These are phyloP conservation scores for Piaya cayana DNA, from an alignment of 2,113 vertebrate species.

Conservation along the genomic window DNA sequence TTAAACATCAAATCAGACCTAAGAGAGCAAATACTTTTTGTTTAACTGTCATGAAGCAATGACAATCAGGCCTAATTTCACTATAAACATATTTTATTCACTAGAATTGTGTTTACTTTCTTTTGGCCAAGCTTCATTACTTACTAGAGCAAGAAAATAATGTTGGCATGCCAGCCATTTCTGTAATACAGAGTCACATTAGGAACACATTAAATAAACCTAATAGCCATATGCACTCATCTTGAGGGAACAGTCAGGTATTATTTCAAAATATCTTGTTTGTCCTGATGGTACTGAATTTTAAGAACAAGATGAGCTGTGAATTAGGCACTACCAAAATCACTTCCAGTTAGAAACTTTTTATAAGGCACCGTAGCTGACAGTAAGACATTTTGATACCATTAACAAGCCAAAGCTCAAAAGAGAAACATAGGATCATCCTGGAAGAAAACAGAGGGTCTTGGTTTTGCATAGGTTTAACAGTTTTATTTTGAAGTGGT, in stretches of 20 bases:
- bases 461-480: not conserved
- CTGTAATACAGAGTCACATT: not conserved
- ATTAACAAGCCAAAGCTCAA: not conserved
- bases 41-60: not conserved
- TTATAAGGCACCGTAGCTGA: not conserved
- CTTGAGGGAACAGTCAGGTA: not conserved
- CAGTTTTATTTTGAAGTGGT: not conserved
- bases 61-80: not conserved
- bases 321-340: not conserved
- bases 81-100: conserved; percentile 1
- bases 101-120: not conserved
- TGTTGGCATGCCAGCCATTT: not conserved
- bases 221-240: not conserved
- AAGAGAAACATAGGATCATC: not conserved
- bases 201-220: not conserved
- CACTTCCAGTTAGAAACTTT: not conserved
- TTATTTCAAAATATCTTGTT: not conserved
- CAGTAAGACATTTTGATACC: not conserved
- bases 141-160: not conserved
- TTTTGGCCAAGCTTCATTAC: not conserved
- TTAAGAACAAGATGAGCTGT: not conserved
- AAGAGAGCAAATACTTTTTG: not conserved
- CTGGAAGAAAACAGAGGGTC: not conserved
- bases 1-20: not conserved
- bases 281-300: not conserved